Percentiles rank a stretch among this genome's conserved stretches.
phyloP scores from a whole-genome alignment of 2,797 vertebrate species.

The Gambelia wislizenii region DNA sequence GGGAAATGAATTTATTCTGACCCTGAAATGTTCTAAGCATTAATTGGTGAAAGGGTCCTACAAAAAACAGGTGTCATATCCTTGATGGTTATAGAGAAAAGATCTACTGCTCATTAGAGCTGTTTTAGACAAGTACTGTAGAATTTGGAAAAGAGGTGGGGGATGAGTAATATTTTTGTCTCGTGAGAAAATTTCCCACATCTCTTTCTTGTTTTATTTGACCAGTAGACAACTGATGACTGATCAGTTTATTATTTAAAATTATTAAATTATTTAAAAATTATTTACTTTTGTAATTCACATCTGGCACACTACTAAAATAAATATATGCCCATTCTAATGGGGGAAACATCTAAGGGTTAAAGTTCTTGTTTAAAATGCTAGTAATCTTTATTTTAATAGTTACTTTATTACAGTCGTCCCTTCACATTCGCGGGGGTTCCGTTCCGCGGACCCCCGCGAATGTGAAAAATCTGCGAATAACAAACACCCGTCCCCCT shows the following conservation, averaged over 20 bases:
- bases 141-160: not conserved
- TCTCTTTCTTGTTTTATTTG: slow-evolving; percentile 32
- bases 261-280: too few species aligned
- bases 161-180: slow-evolving; percentile 9
- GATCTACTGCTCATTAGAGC: not conserved
- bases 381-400: not conserved
- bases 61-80: not conserved
- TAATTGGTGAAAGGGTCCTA: not conserved
- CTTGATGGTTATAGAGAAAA: not conserved
- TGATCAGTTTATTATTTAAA: too few species aligned
- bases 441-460: too few species aligned
- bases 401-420: accelerated
- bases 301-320: not conserved
- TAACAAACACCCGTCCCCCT: too few species aligned
- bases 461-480: too few species aligned
- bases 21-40: not conserved
- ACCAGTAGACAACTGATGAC: not conserved
- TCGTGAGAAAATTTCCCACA: slow-evolving; percentile 2
- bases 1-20: not conserved
- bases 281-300: not conserved
- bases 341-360: not conserved
- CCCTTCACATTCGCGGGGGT: too few species aligned
- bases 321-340: not conserved
- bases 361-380: not conserved
- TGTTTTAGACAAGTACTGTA: not conserved